Base-by-base conservation (phyloP, 2,888 invertebrate genomes). In the Acanthosepion lycidas region DNA sequence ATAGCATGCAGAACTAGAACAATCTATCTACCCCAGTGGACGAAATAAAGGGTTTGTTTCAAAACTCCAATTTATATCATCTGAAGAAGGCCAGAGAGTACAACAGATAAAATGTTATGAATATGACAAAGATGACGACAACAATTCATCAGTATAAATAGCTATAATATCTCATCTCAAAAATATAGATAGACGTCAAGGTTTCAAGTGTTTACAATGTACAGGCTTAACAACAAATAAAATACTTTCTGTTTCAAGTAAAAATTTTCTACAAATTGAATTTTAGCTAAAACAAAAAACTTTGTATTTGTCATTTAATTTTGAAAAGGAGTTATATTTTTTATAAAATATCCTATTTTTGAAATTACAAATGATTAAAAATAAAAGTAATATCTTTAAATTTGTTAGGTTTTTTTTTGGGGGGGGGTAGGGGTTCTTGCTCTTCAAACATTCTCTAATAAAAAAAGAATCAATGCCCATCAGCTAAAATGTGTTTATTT, bases 361-460 rank as follows among this genome's bases (percentile, higher is more conserved):
- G 78, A 78, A 78, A 78, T 78, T 78, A 33, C 78, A 78, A n/a
- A 18, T 78, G 78, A 78, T 78, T 78, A 78, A 78, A 78, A 78
- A 78, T 33, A 78, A 64, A 59, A 78, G 78, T 33, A 42, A 42
- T 42, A 42, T 33, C 78, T 78, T 78, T 78, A 78, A 78, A 78
- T n/a, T n/a, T 78, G 78, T 78, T 78, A 64, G 51, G 6, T 64
- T 78, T n/a, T n/a, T 12, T n/a, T 78, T 78, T 42, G 42, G 0
- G 0, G 33, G 33, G 33, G 33, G 33, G 33, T n/a, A 1, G 33
- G 33, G 15, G 18, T 78, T 15, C n/a, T n/a, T n/a, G 78, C n/a
- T 78, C 78, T 78, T 78, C 78, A 78, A 78, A 33, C n/a, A n/a
- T 78, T 78, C 33, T 33, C n/a, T 5, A 78, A n/a, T 33, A n/a